Evolutionary conservation across 2,797 vertebrate species (phyloP), one percentile per base, ranked within the genome.

Genomic region (Myiothlypis chrysogaster): DNA sequence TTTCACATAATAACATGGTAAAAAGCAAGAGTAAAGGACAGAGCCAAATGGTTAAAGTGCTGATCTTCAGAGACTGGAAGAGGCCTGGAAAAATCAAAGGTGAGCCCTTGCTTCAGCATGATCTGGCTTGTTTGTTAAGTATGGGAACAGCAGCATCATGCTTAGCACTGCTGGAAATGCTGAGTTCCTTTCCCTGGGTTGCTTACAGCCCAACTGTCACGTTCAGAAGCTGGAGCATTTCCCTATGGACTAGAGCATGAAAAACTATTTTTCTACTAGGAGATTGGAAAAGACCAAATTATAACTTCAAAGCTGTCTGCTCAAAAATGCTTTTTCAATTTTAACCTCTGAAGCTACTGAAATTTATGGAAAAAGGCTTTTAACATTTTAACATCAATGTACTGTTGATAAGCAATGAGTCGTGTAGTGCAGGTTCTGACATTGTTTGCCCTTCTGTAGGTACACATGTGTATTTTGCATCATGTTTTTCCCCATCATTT

Each of bases 1-100:
- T 95, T 94, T 89, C 80, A 94, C 44, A 82, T 86, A 87, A 89
- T 79, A 79, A 41, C 34, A n/a, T 25, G 24, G 18, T 85, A 65
- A 93, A 80, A 75, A 71, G 11, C 28, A 68, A 35, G 76, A 76
- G 49, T 50, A 57, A 91, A 86, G 69, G 46, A 81, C 78, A 83
- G 75, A 92, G 78, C 25, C 41, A 85, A 71, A 83, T 59, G 27
- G 41, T 77, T 66, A 28, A 56, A 25, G 27, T 46, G 32, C 49
- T 73, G 39, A 47, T 85, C 77, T 95, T 93, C 66, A 81, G 50
- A 70, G 37, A 25, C 9, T 52, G 50, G 56, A 71, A 92, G 49
- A 90, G 18, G 25, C 55, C 70, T 87, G 47, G 57, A 49, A 86
- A 87, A 91, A 75, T 64, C n/a, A 85, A 87, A 91, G n/a, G 53